phyloP scores from a whole-genome alignment of 2,888 invertebrate species.

The Luffia ferchaultella region DNA sequence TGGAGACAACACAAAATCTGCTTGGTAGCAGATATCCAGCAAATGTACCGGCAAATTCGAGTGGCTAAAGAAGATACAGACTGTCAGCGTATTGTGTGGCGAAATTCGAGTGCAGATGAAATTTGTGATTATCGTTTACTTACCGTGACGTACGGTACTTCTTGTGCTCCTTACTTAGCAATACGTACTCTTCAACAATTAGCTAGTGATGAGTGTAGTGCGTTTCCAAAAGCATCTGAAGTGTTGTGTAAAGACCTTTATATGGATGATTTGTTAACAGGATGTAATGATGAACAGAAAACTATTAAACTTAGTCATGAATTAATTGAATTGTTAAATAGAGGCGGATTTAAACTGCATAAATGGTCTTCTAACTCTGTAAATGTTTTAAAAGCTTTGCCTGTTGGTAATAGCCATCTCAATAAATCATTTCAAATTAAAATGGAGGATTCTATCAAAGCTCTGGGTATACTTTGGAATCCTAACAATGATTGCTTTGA shows the following conservation, averaged over 20 bases:
- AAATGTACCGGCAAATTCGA: conserved; percentile 11
- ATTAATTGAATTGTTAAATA: not conserved
- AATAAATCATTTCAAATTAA: not conserved
- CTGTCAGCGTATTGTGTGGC: conserved; percentile 11
- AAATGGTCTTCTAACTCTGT: not conserved
- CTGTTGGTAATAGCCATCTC: not conserved
- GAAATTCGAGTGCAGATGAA: conserved; percentile 3
- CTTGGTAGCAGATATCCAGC: conserved; percentile 8
- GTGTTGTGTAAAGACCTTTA: not conserved
- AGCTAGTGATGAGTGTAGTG: not conserved
- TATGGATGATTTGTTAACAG: not conserved
- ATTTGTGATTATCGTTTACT: not conserved
- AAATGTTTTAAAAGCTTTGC: not conserved
- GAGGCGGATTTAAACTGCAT: not conserved
- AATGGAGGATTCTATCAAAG: not conserved
- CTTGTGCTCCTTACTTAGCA: not conserved
- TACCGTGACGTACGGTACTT: not conserved
- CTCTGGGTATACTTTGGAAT: not conserved
- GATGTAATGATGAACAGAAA: not conserved
- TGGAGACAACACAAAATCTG: conserved; percentile 9
- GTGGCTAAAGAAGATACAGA: conserved; percentile 7
- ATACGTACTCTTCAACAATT: not conserved
- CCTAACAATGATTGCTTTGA: no score
- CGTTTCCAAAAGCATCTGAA: not conserved
- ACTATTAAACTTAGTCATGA: not conserved